Percentiles rank a stretch among this genome's conserved stretches.
Evolutionary conservation across 2,797 vertebrate genomes (phyloP).

Genomic region (Oreonectes daqikongensis): DNA sequence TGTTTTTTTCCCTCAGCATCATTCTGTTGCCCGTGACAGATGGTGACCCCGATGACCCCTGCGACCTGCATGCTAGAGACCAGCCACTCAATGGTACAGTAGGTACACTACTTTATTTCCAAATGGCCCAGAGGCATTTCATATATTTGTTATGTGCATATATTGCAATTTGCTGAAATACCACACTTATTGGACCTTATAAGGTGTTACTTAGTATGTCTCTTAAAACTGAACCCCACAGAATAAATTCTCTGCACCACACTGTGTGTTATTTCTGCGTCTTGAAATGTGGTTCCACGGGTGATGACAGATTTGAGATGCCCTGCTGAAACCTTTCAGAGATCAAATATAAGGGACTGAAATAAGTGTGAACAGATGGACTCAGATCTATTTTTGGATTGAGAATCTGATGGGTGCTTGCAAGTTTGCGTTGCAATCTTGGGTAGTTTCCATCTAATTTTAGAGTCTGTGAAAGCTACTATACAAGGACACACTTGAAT

Average conservation of each 20-base stretch:
- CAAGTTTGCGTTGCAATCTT: constrained; percentile 5
- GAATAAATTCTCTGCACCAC: constrained; percentile 3
- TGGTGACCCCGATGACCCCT: not conserved
- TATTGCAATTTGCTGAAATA: constrained; percentile 3
- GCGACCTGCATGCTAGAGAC: not conserved
- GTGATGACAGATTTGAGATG: constrained; percentile 41
- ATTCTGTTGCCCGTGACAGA: not conserved
- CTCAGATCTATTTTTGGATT: constrained; percentile 52
- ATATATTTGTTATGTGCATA: not conserved
- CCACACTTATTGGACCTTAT: not conserved
- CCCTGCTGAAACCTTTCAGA: constrained; percentile 48
- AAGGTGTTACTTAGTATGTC: not conserved
- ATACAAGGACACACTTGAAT: not conserved
- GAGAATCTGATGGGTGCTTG: constrained; percentile 25
- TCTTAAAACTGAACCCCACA: constrained; percentile 6
- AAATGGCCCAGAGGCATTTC: not conserved
- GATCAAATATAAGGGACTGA: constrained; percentile 57
- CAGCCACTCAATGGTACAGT: not conserved
- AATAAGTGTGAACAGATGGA: constrained; percentile 58
- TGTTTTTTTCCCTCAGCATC: not conserved
- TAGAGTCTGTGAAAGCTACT: not conserved
- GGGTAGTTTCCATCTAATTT: constrained; percentile 10
- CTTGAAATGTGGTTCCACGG: not conserved
- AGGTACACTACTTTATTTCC: constrained; percentile 4
- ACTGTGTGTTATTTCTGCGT: constrained; percentile 6